Evolutionary conservation across 2,888 invertebrate species (phyloP).

Genomic region (Diadegma fenestrale): DNA sequence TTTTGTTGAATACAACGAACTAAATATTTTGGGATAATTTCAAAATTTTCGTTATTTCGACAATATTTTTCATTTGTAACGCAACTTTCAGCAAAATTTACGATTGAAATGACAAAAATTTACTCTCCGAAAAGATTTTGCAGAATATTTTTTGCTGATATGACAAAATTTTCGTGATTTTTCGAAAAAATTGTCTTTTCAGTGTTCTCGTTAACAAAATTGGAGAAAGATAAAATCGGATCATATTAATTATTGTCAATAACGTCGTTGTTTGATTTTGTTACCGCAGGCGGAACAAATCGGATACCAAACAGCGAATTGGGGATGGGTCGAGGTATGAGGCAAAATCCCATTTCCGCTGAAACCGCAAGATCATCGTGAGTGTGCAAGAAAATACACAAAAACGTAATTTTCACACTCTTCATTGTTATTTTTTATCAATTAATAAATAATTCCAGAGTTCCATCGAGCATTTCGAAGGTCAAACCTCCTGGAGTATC

Average conservation of each 20-base stretch:
- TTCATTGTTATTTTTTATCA: neutral
- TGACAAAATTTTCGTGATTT: no score
- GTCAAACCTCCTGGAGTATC: slow-evolving; percentile 64
- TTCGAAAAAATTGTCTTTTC: no score
- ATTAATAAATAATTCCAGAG: slow-evolving; percentile 19
- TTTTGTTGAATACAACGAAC: no score
- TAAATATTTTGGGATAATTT: no score
- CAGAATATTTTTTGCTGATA: no score
- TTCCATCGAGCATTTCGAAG: slow-evolving; percentile 54
- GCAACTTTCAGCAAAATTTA: no score
- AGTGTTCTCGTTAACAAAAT: no score
- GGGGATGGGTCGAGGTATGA: slow-evolving; percentile 24
- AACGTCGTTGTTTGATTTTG: slow-evolving; percentile 1
- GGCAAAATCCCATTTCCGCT: slow-evolving; percentile 48
- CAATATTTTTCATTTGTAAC: no score
- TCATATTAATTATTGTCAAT: neutral
- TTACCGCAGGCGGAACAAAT: slow-evolving; percentile 44
- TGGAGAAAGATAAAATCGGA: neutral
- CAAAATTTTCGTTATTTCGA: no score
- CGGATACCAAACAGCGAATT: slow-evolving; percentile 40
- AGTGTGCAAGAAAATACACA: neutral
- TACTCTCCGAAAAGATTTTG: no score
- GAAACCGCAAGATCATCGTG: slow-evolving; percentile 59
- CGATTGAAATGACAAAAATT: no score
- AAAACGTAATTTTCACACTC: neutral